These are phyloP conservation scores for Holothuria scabra DNA, from an alignment of 53 echinoderm and acorn worm species.

Conservation along the genomic window DNA sequence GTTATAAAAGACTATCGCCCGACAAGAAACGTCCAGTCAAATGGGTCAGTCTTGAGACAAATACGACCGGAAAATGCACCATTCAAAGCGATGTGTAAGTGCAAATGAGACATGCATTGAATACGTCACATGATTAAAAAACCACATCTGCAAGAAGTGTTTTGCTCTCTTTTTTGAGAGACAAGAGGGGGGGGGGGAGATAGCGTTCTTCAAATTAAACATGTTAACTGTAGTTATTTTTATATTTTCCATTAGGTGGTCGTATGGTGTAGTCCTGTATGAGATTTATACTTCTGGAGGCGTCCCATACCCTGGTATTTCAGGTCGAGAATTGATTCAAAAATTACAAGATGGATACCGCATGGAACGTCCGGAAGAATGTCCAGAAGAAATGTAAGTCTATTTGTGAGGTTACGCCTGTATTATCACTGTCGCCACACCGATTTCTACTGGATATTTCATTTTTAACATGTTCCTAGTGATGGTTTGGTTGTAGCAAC, in stretches of 20 bases:
- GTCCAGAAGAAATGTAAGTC: constrained; percentile 73
- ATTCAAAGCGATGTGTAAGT: constrained; percentile 97
- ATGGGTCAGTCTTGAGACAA: constrained; percentile 95
- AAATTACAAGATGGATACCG: constrained; percentile 69
- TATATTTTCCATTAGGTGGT: constrained; percentile 67
- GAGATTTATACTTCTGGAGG: constrained; percentile 88
- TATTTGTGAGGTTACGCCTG: no score
- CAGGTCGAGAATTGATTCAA: constrained; percentile 72
- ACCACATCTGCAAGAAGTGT: no score
- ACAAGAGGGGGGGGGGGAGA: no score
- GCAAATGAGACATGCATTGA: neutral
- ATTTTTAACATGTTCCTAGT: no score
- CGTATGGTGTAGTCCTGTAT: constrained; percentile 91
- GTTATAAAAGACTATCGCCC: constrained; percentile 77
- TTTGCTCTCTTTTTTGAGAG: no score
- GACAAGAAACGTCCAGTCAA: constrained; percentile 87
- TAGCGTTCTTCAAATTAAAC: no score
- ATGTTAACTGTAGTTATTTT: no score
- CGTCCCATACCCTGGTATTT: constrained; percentile 80
- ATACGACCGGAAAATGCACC: constrained; percentile 77
- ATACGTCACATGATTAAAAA: no score
- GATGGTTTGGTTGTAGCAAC: neutral
- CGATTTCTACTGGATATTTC: no score
- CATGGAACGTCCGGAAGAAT: constrained; percentile 65
- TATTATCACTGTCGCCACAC: no score